Evolutionary conservation across 2,113 vertebrate species (phyloP), one percentile per base, ranked within the genome.

Genomic region (Microcebus griseorufus): DNA sequence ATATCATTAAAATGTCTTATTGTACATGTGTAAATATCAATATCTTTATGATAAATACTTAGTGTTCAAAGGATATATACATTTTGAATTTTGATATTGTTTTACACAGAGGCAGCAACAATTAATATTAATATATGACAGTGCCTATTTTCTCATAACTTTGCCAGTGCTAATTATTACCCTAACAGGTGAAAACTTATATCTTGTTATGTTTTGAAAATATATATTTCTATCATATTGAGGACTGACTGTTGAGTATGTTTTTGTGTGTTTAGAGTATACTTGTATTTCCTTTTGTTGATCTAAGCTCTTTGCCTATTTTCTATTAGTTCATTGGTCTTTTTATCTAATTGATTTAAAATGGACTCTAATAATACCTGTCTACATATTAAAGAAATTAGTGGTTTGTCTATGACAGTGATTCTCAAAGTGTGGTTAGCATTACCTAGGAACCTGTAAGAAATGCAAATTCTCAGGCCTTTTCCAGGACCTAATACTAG

Each of bases 291-390:
- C 20, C 51, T 83, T 88, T 55, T 32, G 79, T 18, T 84, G n/a
- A 72, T 25, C 13, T 76, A 96, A 69, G 9, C 27, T 86, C 65
- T 89, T 89, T 89, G 37, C 25, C 9, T 93, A 8, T 64, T 73
- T 95, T 95, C 75, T 69, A 18, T 90, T 73, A 95, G 58, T 85
- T 85, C 13, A 32, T 65, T 90, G 48, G 13, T 81, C 64, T 93
- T 95, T 95, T 92, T 75, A 58, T 93, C 58, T 90, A 75, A 48
- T 78, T 89, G 62, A 75, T 79, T 81, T 62, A 69, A 81, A 69
- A 55, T 69, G 69, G 6, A 13, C 9, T 86, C 58, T 64, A 73
- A 67, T 64, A 64, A 34, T 60, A 42, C 55, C 12, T 86, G 29
- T 80, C 48, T 76, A 27, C 32, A 62, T 90, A 9, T 81, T 65